Conservation (phyloP, 2,113 vertebrate genomes). For the Maylandia zebra region DNA sequence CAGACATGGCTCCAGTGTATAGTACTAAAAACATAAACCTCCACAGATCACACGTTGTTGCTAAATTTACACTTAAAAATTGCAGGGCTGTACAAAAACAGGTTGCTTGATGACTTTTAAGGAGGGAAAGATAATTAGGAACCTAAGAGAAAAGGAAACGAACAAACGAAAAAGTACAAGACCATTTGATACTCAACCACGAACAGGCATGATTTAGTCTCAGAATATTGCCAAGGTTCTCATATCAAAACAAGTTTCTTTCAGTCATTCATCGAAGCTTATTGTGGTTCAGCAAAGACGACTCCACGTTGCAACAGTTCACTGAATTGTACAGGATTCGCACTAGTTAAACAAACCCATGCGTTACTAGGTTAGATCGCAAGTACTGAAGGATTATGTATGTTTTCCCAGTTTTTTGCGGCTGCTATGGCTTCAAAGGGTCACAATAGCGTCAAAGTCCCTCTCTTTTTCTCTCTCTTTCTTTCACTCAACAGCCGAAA, state of each 20-base stretch:
- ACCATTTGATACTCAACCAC: conserved; percentile 58
- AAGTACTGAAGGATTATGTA: conserved; percentile 44
- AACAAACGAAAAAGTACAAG: conserved; percentile 19
- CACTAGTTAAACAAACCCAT: conserved; percentile 67
- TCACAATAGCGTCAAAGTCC: conserved; percentile 46
- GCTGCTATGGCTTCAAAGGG: conserved; percentile 64
- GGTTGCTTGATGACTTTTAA: conserved; percentile 33
- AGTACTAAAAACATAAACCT: conserved; percentile 72
- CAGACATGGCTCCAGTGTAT: conserved; percentile 76
- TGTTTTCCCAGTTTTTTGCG: conserved; percentile 30
- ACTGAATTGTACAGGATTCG: conserved; percentile 61
- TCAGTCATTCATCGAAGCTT: conserved; percentile 44
- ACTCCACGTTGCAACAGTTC: conserved; percentile 60
- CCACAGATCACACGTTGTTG: conserved; percentile 67
- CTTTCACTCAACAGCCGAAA: conserved; percentile 32
- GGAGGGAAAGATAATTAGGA: conserved; percentile 36
- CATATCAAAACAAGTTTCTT: conserved; percentile 66
- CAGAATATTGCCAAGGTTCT: conserved; percentile 68
- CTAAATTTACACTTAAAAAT: conserved; percentile 68
- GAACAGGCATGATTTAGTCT: conserved; percentile 58
- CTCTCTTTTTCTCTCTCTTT: not conserved
- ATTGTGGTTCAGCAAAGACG: conserved; percentile 53
- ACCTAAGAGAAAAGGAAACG: conserved; percentile 4
- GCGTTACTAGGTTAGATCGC: conserved; percentile 59
- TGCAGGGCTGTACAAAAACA: conserved; percentile 69